Conservation (phyloP, 2,888 invertebrate genomes). For the Beris morrisii region DNA sequence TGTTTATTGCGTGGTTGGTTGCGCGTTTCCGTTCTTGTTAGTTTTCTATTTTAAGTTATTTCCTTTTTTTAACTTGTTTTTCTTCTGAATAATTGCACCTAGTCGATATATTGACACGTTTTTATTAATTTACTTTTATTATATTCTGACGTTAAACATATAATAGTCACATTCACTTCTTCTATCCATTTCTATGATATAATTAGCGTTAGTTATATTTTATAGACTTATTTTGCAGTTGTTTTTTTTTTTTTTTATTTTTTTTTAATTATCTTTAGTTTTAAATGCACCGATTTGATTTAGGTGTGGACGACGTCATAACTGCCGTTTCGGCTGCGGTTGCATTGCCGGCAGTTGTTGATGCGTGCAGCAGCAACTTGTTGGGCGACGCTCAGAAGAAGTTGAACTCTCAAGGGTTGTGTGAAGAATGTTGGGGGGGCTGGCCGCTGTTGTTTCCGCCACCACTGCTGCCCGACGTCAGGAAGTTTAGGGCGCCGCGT, state of each 20-base stretch:
- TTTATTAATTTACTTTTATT: slow-evolving; percentile 26
- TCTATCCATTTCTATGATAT: slow-evolving; percentile 1
- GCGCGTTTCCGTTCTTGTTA: no score
- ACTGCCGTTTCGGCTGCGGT: no score
- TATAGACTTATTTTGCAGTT: neutral
- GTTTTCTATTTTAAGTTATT: neutral
- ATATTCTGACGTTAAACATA: slow-evolving; percentile 8
- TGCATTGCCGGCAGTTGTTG: no score
- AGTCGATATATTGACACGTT: slow-evolving; percentile 13
- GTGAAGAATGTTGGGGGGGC: slow-evolving; percentile 57
- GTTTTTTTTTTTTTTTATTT: slow-evolving; percentile 9
- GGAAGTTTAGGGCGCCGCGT: slow-evolving; percentile 72
- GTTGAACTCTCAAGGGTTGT: slow-evolving; percentile 76
- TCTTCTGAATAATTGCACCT: slow-evolving; percentile 20
- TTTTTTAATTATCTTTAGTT: slow-evolving; percentile 4
- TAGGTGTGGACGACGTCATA: no score
- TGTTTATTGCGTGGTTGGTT: no score
- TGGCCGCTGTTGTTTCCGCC: slow-evolving; percentile 20
- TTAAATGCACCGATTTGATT: slow-evolving; percentile 17
- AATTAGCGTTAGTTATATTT: neutral
- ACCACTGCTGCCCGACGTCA: slow-evolving; percentile 52
- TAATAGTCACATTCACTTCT: slow-evolving; percentile 24
- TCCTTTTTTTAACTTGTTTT: neutral
- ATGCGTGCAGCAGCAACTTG: no score
- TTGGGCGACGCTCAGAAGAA: slow-evolving; percentile 62